Evolutionary conservation across 2,888 invertebrate genomes (phyloP), one percentile per base, ranked within the genome.

Genomic region (Hemicrepidius hirtus): DNA sequence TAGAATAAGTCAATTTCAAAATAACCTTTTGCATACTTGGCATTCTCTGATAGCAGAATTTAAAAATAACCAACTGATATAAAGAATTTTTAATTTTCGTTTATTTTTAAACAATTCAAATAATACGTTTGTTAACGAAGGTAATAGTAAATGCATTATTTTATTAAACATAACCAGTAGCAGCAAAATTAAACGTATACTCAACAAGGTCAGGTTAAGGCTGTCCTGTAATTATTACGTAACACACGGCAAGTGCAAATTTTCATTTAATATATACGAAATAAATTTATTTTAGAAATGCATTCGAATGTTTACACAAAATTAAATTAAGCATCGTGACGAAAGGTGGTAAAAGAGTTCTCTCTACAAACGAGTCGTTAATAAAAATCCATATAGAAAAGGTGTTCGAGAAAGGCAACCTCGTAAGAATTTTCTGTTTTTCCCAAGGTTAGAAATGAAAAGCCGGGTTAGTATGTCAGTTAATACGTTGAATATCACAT

Each of bases 401-500:
- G 37, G 37, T 44, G 44, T 44, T 20, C n/a, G 50, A 50, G 53
- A 66, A 55, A 41, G 60, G 60, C 41, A 62, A 55, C 68, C 68
- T 68, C 60, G 69, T 53, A 9, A 9, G 50, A 53, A 41, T 44
- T 59, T 59, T 67, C 53, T 16, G 49, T 24, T 63, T 69, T 68
- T 44, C 20, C 69, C 69, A 69, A 69, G 69, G 64, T 37, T 63
- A 21, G 18, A 44, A 69, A 62, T 53, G 63, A 57, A 63, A 63
- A 69, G 64, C 35, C 55, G 55, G 69, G 69, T 69, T 35, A 69
- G 69, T 69, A 21, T 69, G 69, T 69, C 69, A 69, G 28, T 13
- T 44, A 49, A 35, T 53, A 28, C 53, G 53, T 53, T 21, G 20
- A 59, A 67, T 67, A 55, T 49, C 24, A 18, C 46, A 46, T 35